Evolutionary conservation across 2,797 vertebrate genomes (phyloP), one percentile per base, ranked within the genome.

Genomic region (Liparis tanakae): DNA sequence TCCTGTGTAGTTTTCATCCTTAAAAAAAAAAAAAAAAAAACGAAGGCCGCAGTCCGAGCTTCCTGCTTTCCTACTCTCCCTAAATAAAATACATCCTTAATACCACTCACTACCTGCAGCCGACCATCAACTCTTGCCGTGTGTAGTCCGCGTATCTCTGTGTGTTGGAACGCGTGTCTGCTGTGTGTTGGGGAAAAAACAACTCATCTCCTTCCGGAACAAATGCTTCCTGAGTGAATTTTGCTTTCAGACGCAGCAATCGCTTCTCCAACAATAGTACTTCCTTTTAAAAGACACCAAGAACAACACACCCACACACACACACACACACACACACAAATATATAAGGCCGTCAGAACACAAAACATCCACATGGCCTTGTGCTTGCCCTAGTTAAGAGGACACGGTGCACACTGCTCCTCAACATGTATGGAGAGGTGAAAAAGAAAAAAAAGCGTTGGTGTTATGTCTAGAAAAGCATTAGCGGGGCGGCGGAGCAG

Each of bases 171-270:
- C 59, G 43, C 15, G 50, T 30, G 25, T 72, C 39, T 75, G 17
- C 57, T 39, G n/a, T 59, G 20, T 77, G 76, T 72, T 50, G 54
- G 61, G 83, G 78, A 83, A 87, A 90, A 86, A 86, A 90, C 74
- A 91, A 78, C 82, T 90, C 85, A 85, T 88, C 90, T 91, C 83
- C 86, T 87, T 74, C 81, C 72, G 74, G 89, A 89, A 90, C 89
- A 92, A 91, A 91, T 91, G 84, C 89, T 91, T 92, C 90, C 90
- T 88, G 88, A 92, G 88, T 92, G 88, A 85, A 85, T 89, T 90
- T 85, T 78, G 84, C 88, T 89, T 90, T 90, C 72, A 86, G 76
- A 84, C 74, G 68, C 54, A 41, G 43, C 84, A 80, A 86, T 86
- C 79, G 84, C 78, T 79, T 69, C 76, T 81, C 81, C 65, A 89